Conservation (phyloP, 2,888 invertebrate genomes). For the Drosophila longiperda region DNA sequence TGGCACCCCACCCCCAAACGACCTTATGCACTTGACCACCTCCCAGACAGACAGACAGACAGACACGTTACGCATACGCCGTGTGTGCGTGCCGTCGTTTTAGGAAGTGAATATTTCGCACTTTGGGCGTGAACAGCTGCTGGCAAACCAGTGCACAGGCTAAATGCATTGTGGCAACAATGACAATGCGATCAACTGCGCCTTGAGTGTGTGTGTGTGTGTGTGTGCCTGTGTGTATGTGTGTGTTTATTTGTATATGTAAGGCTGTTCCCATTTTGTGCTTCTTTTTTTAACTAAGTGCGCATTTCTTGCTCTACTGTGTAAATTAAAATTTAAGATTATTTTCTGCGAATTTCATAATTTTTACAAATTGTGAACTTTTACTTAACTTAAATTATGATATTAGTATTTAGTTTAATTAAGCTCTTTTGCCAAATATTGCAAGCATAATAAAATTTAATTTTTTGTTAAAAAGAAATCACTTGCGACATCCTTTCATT, state of each 20-base stretch:
- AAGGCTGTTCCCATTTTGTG: slow-evolving; percentile 10
- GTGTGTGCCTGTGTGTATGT: not conserved
- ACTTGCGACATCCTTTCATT: not conserved
- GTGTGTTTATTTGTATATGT: slow-evolving; percentile 20
- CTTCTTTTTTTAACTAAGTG: slow-evolving; percentile 22
- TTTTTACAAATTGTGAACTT: not conserved
- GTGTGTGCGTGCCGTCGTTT: slow-evolving; percentile 50
- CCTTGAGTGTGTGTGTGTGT: not conserved
- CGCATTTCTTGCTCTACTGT: slow-evolving; percentile 5
- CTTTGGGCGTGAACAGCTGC: slow-evolving; percentile 32
- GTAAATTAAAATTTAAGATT: not conserved
- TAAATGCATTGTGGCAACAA: slow-evolving; percentile 29
- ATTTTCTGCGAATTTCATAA: not conserved
- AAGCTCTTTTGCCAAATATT: not conserved
- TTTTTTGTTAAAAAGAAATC: not conserved
- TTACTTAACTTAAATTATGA: not conserved
- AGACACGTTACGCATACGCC: slow-evolving; percentile 49
- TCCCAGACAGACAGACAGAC: slow-evolving; percentile 2
- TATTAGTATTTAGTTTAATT: not conserved
- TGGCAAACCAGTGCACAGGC: slow-evolving; percentile 23
- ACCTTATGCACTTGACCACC: slow-evolving; percentile 41
- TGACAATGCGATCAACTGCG: slow-evolving; percentile 20
- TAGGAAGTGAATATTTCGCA: slow-evolving; percentile 38
- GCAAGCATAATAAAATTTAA: not conserved
- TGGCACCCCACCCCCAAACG: slow-evolving; percentile 22